Base-by-base conservation (phyloP, 2,113 vertebrate genomes). In the Pelusios castaneus region DNA sequence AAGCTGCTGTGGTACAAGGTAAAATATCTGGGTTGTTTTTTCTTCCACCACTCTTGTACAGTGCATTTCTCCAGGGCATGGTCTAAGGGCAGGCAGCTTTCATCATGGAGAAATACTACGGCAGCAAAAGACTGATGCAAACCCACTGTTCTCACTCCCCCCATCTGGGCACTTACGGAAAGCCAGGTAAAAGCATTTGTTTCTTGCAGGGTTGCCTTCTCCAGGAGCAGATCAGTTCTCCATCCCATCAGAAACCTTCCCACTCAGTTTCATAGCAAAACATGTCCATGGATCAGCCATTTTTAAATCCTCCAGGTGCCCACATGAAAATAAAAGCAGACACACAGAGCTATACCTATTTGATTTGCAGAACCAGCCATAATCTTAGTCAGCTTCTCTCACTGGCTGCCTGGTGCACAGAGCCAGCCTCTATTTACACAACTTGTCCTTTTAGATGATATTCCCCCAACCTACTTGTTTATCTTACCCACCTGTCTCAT, bases 161-260 rank as follows among this genome's bases (percentile, higher is more conserved):
- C 38, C 1, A 0, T 38, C 22, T 17, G 49, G 51, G 5, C 70
- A 77, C 2, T 9, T 87, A 86, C 88, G 45, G 58, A 94, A 92
- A 76, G 45, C 54, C 92, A 97, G 89, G 94, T 77, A 91, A 83
- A 49, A 76, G 24, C 43, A 43, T 75, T 41, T 43, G 38, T 76
- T 29, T 6, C 0, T 8, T 45, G 22, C 79, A 54, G n/a, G 1
- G 56, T 78, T 80, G 54, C n/a, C 58, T 54, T 41, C 2, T 43
- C 73, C 13, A 10, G 5, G 8, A 1, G 8, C 34, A 25, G 21
- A 10, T 45, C 43, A 14, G 6, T 45, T 76, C 24, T 45, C 11
- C 73, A 45, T 24, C 73, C 21, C 9, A 38, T 29, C 41, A 27
- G 73, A 45, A 27, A 45, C 41, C 41, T 27, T 8, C 10, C 43